Evolutionary conservation across 2,113 vertebrate genomes (phyloP), one percentile per base, ranked within the genome.

Genomic region (Vimba vimba): DNA sequence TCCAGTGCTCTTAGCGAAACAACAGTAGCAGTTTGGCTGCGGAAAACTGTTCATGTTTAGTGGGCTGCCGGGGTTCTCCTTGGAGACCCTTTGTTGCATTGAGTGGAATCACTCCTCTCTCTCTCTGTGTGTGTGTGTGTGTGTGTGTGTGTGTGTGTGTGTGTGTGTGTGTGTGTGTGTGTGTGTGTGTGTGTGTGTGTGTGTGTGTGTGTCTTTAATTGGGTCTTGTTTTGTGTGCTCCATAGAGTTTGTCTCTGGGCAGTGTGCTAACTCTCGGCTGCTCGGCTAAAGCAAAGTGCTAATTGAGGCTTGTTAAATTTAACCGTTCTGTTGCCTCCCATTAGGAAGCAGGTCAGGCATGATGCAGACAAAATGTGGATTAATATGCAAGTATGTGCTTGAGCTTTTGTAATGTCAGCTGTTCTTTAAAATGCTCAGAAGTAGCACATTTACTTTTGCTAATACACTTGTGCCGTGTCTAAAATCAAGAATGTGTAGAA

Each of bases 221-320:
- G 25, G 4, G 84, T 68, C 82, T 85, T 88, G 86, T 83, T 89
- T 60, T 62, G 57, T 81, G 83, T 75, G 79, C 43, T 71, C 17
- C 27, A 15, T 59, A 73, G 81, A 73, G 68, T 52, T 55, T 79
- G 73, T 68, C 74, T 87, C 50, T 23, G 78, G 68, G 55, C 82
- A 64, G 62, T 66, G 55, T 30, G 71, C 33, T 60, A 45, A 71
- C 52, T 86, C 77, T 80, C 79, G 9, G 27, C 64, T 43, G 78
- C 23, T 81, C 39, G 69, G 84, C 52, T 79, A 64, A 71, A 27
- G 39, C 59, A 74, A 79, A 84, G 39, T 89, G 89, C 89, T 92
- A 92, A 90, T 89, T 68, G 87, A 86, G 45, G 27, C 76, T 86
- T 86, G 83, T 87, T 87, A 85, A 73, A 85, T 71, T 30, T 25